Conservation (phyloP, 2,797 vertebrate genomes). For the Pyrocephalus nanus region DNA sequence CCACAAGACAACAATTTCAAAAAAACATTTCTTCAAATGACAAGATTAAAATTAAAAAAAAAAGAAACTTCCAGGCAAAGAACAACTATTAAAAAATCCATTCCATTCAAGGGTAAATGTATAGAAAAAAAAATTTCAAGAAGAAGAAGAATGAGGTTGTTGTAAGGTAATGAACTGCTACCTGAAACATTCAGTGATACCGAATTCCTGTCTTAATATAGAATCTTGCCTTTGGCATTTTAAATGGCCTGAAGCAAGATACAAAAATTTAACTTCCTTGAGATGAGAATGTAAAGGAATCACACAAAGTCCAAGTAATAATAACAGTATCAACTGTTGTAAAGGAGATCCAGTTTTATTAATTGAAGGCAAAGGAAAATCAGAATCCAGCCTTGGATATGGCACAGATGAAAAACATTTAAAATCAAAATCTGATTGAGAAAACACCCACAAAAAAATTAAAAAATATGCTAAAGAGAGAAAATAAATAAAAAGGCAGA, state of each 20-base stretch:
- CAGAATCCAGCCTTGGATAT: neutral
- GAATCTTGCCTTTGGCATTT: neutral
- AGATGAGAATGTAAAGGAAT: neutral
- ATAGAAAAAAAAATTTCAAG: neutral
- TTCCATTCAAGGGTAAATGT: neutral
- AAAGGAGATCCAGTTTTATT: neutral
- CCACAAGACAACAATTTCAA: neutral
- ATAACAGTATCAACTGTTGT: neutral
- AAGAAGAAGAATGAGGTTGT: neutral
- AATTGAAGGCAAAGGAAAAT: neutral
- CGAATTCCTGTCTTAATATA: neutral
- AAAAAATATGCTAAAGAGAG: neutral
- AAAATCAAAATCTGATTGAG: neutral
- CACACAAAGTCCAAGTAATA: neutral
- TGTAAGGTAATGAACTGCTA: neutral
- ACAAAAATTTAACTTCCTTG: neutral
- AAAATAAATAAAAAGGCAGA: neutral
- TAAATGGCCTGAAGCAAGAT: neutral
- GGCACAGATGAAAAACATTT: neutral
- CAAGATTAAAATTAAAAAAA: neutral
- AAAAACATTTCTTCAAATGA: neutral
- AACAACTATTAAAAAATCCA: neutral
- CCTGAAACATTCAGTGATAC: neutral
- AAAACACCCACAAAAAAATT: neutral
- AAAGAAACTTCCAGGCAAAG: neutral